phyloP scores from a whole-genome alignment of 2,888 invertebrate genomes.

The Formica aserva region DNA sequence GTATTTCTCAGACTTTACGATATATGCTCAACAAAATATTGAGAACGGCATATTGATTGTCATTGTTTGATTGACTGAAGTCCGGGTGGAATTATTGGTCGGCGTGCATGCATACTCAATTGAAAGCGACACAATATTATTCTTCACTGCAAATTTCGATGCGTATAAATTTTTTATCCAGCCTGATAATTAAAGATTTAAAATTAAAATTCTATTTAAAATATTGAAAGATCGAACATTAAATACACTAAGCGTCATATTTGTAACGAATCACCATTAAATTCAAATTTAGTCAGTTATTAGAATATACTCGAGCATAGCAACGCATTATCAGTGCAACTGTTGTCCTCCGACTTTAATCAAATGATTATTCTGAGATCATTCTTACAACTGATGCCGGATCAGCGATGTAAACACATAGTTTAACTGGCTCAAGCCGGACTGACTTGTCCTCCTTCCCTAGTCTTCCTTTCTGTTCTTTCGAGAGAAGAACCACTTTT shows the following conservation, averaged over 20 bases:
- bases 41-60: constrained; percentile 34
- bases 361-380: constrained; percentile 84
- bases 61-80: constrained; percentile 50
- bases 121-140: constrained; percentile 44
- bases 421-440: constrained; percentile 64
- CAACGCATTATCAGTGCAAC: constrained; percentile 76
- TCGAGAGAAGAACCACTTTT: constrained; percentile 22
- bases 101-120: constrained; percentile 41
- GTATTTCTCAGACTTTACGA: background rate
- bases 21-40: constrained; percentile 34
- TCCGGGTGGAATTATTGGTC: constrained; percentile 43
- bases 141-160: constrained; percentile 44
- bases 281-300: background rate
- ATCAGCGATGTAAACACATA: constrained; percentile 43
- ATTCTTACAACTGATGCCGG: constrained; percentile 78
- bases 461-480: constrained; percentile 37
- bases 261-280: background rate
- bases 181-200: background rate
- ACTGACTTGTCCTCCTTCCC: constrained; percentile 41
- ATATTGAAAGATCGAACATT: background rate
- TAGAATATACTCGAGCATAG: constrained; percentile 24
- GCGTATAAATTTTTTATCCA: constrained; percentile 22
- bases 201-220: background rate
- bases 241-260: background rate
- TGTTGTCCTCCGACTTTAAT: constrained; percentile 80